Percentiles rank a stretch among this genome's conserved stretches.
phyloP scores from a whole-genome alignment of 2,888 invertebrate genomes.

The Cosmia pyralina region DNA sequence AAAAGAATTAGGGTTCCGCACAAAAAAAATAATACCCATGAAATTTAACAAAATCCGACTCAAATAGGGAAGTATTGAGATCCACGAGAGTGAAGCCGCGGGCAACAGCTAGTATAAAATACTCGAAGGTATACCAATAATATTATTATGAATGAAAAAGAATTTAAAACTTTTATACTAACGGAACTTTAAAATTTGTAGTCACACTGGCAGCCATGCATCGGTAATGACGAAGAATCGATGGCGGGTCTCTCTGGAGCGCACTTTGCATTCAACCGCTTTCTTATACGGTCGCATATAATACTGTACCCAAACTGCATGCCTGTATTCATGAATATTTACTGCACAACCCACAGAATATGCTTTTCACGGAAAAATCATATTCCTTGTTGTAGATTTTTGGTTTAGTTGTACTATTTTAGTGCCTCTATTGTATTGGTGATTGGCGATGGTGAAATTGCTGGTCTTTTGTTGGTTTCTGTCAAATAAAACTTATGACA shows the following conservation, averaged over 20 bases:
- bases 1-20: too few species aligned
- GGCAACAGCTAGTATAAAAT: not conserved
- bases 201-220: constrained; percentile 58
- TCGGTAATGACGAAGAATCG: constrained; percentile 69
- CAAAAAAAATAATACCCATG: too few species aligned
- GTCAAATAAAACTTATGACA: not conserved
- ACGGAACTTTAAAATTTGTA: constrained; percentile 37
- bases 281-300: constrained; percentile 73
- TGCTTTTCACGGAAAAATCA: constrained; percentile 60
- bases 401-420: constrained; percentile 13
- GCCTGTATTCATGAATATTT: constrained; percentile 76
- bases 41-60: too few species aligned
- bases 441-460: not conserved
- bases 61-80: too few species aligned
- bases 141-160: not conserved
- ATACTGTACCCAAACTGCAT: constrained; percentile 69
- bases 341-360: constrained; percentile 69
- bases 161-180: constrained; percentile 10
- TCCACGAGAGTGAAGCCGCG: too few species aligned
- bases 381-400: constrained; percentile 51
- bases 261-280: constrained; percentile 74
- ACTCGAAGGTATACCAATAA: not conserved
- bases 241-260: constrained; percentile 65
- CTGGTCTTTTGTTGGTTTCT: not conserved
- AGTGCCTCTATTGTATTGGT: constrained; percentile 3